These are phyloP conservation scores for Rousettus leschenaultii DNA, from an alignment of 2,113 vertebrate genomes.

Conservation along the genomic window DNA sequence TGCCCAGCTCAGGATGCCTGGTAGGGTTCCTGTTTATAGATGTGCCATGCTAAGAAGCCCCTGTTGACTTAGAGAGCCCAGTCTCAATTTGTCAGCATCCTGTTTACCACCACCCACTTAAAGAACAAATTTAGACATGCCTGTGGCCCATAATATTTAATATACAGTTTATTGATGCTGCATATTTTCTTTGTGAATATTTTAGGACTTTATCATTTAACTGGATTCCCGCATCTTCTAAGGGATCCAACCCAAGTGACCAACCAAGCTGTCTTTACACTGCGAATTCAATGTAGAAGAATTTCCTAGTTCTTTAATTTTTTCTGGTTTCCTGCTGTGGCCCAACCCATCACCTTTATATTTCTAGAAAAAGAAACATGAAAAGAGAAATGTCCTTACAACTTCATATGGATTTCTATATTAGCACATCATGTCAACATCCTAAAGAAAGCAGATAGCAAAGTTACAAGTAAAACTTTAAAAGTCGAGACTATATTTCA, in stretches of 20 bases:
- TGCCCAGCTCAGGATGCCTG: not conserved
- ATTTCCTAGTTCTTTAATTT: not conserved
- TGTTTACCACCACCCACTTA: not conserved
- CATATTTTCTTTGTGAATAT: not conserved
- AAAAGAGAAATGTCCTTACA: not conserved
- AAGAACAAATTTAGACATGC: not conserved
- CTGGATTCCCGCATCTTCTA: not conserved
- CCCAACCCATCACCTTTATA: not conserved
- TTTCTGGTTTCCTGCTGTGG: not conserved
- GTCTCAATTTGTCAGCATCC: not conserved
- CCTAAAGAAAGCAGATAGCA: not conserved
- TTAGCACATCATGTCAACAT: not conserved
- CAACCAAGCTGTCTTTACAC: not conserved
- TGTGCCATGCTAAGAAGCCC: accelerated
- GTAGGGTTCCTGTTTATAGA: not conserved
- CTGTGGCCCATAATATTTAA: not conserved
- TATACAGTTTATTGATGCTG: not conserved
- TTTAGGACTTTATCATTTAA: not conserved
- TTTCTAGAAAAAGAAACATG: conserved; percentile 35
- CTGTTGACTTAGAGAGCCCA: not conserved
- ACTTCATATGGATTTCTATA: not conserved
- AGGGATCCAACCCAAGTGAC: not conserved
- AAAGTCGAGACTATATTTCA: not conserved
- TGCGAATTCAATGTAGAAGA: not conserved
- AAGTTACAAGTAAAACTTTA: not conserved